A percentile compares a stretch with the other conserved stretches of the same genome.
Conservation (phyloP, 2,888 invertebrate genomes). For the Nasonia oneida region DNA sequence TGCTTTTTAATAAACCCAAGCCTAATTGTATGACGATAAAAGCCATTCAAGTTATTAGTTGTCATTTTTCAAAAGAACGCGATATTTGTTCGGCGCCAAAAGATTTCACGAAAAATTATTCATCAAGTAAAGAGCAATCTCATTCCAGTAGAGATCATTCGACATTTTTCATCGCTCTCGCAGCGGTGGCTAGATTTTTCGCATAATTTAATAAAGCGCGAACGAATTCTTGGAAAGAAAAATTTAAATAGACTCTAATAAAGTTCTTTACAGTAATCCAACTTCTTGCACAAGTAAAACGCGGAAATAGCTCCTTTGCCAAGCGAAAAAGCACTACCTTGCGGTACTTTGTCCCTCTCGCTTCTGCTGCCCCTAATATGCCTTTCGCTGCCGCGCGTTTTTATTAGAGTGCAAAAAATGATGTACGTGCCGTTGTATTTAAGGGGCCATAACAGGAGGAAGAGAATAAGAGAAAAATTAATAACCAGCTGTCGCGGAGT, state of each 20-base stretch:
- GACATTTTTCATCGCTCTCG: neutral
- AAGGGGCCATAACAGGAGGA: constrained; percentile 28
- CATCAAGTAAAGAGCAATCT: neutral
- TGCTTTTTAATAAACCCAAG: too few species aligned
- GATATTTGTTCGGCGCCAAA: neutral
- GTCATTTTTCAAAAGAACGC: too few species aligned
- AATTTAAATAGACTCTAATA: neutral
- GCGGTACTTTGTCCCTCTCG: neutral
- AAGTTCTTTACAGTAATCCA: constrained; percentile 13
- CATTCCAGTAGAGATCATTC: neutral
- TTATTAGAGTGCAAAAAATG: constrained; percentile 39
- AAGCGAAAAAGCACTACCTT: constrained; percentile 15
- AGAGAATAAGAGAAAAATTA: constrained; percentile 41
- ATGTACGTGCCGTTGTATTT: constrained; percentile 45
- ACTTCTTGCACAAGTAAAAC: neutral
- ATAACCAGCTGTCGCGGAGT: constrained; percentile 21
- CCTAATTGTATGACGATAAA: neutral
- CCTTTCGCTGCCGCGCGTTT: constrained; percentile 9
- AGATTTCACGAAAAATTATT: too few species aligned
- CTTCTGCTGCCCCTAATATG: neutral
- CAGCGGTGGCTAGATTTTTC: neutral
- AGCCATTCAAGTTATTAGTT: constrained; percentile 1
- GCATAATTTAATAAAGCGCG: neutral
- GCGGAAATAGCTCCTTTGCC: neutral
- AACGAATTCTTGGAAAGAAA: neutral